Evolutionary conservation across 2,113 vertebrate species (phyloP).

Genomic region (Peromyscus californicus): DNA sequence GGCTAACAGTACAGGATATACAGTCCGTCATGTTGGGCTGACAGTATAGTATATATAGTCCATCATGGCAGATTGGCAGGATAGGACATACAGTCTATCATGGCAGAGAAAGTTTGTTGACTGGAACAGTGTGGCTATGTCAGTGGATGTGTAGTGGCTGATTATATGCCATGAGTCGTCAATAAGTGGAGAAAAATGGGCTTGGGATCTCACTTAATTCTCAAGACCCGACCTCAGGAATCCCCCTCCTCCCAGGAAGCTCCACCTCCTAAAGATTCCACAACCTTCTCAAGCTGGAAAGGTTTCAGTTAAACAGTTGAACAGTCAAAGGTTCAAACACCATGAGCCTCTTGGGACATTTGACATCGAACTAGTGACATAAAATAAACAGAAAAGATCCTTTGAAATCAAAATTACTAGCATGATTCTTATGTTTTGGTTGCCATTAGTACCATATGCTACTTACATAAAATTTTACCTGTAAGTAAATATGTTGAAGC

Average conservation of each 20-base stretch:
- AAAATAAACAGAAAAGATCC: background rate
- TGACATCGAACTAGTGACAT: background rate
- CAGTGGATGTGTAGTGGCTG: background rate
- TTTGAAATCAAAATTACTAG: background rate
- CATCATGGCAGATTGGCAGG: background rate
- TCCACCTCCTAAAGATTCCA: background rate
- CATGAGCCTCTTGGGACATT: background rate
- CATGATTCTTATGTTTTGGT: background rate
- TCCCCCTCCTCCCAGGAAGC: background rate
- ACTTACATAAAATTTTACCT: background rate
- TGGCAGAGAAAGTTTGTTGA: background rate
- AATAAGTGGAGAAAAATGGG: background rate
- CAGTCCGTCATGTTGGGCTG: background rate
- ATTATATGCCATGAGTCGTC: background rate
- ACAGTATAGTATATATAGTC: no score
- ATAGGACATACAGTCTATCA: background rate
- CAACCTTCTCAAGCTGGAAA: background rate
- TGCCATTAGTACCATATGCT: background rate
- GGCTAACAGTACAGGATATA: no score
- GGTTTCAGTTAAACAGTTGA: no score
- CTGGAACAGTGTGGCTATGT: background rate
- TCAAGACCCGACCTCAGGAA: background rate
- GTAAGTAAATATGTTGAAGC: background rate
- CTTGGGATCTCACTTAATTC: background rate
- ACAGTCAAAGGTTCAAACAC: background rate